Evolutionary conservation across 2,888 invertebrate species (phyloP).

Genomic region (Dryobotodes eremita): DNA sequence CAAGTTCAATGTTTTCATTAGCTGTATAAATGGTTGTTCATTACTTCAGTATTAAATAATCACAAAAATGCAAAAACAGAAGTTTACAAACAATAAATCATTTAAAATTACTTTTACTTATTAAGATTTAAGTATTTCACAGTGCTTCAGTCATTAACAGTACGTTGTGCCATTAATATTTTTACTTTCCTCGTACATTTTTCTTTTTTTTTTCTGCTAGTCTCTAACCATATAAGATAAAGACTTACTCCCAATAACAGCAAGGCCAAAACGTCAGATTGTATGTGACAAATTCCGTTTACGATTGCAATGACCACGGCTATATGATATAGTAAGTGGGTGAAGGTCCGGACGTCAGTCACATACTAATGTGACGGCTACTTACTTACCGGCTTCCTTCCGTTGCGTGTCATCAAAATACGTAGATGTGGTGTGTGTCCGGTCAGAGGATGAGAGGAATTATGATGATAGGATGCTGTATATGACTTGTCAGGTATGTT

Average conservation of each 20-base stretch:
- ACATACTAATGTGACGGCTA: constrained; percentile 76
- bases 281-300: constrained; percentile 65
- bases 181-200: neutral
- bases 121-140: neutral
- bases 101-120: neutral
- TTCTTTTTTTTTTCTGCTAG: neutral
- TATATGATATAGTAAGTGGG: constrained; percentile 72
- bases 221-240: neutral
- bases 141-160: neutral
- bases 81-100: neutral
- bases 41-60: neutral
- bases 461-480: constrained; percentile 25
- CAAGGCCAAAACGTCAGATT: constrained; percentile 48
- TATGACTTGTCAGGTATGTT: too few species aligned
- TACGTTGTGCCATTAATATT: neutral
- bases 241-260: constrained; percentile 41
- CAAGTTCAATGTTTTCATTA: constrained; percentile 37
- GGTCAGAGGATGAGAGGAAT: constrained; percentile 16
- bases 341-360: constrained; percentile 76
- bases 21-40: neutral
- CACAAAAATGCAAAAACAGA: neutral
- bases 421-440: constrained; percentile 48
- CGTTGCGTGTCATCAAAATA: constrained; percentile 64
- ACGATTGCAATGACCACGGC: constrained; percentile 64
- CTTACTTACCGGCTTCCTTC: constrained; percentile 68